phyloP scores from a whole-genome alignment of 2,888 invertebrate genomes.

The Zootermopsis nevadensis region DNA sequence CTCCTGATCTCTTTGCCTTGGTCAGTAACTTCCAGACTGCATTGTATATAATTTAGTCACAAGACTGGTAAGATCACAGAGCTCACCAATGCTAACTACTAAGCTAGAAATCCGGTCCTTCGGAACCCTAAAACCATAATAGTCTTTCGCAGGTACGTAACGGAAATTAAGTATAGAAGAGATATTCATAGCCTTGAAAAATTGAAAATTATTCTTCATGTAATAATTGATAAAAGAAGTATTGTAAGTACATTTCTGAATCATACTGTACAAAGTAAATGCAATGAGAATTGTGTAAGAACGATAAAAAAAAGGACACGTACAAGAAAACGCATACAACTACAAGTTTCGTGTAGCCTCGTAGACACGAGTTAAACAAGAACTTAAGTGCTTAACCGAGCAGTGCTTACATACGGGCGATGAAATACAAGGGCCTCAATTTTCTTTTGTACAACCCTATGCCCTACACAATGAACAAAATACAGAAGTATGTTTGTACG shows the following conservation, averaged over 20 bases:
- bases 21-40: too few species aligned
- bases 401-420: not conserved
- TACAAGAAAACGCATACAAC: not conserved
- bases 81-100: too few species aligned
- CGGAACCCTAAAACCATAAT: too few species aligned
- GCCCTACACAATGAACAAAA: not conserved
- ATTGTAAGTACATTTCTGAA: not conserved
- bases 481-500: not conserved
- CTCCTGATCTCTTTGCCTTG: too few species aligned
- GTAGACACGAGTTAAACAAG: not conserved
- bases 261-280: not conserved
- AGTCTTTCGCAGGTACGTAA: too few species aligned
- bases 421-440: not conserved
- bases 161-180: too few species aligned
- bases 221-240: too few species aligned
- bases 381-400: not conserved
- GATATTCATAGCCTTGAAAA: too few species aligned
- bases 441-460: not conserved
- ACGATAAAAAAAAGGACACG: not conserved
- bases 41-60: too few species aligned
- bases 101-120: too few species aligned
- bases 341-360: not conserved
- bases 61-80: too few species aligned
- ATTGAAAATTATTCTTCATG: too few species aligned
- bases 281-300: not conserved